Evolutionary conservation across 2,113 vertebrate species (phyloP).

Genomic region (Notothenia rossii): DNA sequence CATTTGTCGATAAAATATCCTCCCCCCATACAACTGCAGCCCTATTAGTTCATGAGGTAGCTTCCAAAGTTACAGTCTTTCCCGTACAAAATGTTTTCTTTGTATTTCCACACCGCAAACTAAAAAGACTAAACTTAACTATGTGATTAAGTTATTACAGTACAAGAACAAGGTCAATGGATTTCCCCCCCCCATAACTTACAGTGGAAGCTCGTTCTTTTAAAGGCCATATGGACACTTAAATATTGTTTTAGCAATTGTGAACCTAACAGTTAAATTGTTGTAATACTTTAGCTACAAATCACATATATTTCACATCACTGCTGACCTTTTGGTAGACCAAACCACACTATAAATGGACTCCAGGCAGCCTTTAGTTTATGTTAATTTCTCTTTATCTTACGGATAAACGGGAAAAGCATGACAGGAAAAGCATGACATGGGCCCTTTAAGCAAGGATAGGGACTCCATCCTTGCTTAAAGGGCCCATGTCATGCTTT

Average conservation of each 20-base stretch:
- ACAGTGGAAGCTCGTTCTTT: background rate
- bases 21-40: too few relatives aligned
- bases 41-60: too few relatives aligned
- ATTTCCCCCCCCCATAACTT: background rate
- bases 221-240: background rate
- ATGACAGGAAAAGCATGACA: too few relatives aligned
- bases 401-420: too few relatives aligned
- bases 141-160: too few relatives aligned
- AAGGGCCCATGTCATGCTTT: too few relatives aligned
- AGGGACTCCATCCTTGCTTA: background rate
- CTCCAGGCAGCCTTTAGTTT: background rate
- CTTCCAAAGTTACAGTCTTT: too few relatives aligned
- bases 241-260: background rate
- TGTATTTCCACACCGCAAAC: too few relatives aligned
- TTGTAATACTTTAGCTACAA: background rate
- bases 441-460: too few relatives aligned
- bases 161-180: background rate
- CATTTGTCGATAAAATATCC: background rate
- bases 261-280: background rate
- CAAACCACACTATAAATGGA: background rate
- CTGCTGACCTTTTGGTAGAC: constrained; percentile 1
- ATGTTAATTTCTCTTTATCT: background rate
- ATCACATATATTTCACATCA: background rate
- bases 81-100: too few relatives aligned
- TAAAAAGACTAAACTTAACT: background rate